These are phyloP conservation scores for Drosophila sp. DNA, from an alignment of 1,140 invertebrate genomes.

Conservation along the genomic window DNA sequence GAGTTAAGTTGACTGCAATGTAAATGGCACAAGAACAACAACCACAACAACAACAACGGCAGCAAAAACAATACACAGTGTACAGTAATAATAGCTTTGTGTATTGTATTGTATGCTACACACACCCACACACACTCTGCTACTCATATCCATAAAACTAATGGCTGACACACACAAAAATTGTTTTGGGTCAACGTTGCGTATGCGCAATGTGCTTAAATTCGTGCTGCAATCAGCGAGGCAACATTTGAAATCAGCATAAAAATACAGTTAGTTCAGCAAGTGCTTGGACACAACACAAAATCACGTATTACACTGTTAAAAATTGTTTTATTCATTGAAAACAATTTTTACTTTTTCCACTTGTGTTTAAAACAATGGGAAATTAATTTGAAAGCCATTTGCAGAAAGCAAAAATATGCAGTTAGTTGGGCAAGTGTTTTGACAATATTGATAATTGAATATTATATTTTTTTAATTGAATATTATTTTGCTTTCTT, in stretches of 20 bases:
- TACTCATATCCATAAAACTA: conserved; percentile 54
- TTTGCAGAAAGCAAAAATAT: too few relatives aligned
- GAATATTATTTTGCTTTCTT: too few relatives aligned
- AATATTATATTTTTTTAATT: too few relatives aligned
- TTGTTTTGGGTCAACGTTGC: conserved; percentile 55
- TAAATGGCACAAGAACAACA: too few relatives aligned
- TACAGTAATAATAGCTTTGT: conserved; percentile 24
- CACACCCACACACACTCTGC: not conserved
- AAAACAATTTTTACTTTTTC: too few relatives aligned
- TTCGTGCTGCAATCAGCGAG: conserved; percentile 19
- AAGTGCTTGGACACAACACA: too few relatives aligned
- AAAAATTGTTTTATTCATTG: too few relatives aligned
- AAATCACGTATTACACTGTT: too few relatives aligned
- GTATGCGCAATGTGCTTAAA: conserved; percentile 66
- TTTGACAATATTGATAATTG: too few relatives aligned
- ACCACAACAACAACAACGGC: conserved; percentile 17
- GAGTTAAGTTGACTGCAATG: conserved; percentile 29
- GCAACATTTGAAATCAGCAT: conserved; percentile 43
- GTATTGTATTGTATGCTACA: not conserved
- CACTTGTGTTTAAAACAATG: too few relatives aligned
- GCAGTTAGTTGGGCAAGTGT: too few relatives aligned
- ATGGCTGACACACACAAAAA: conserved; percentile 44
- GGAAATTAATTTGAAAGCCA: too few relatives aligned
- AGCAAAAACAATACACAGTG: conserved; percentile 30
- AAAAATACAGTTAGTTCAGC: conserved; percentile 14